Percentiles rank a stretch among this genome's conserved stretches.
These are phyloP conservation scores for Parus major DNA, from an alignment of 2,113 vertebrate species.

Conservation along the genomic window DNA sequence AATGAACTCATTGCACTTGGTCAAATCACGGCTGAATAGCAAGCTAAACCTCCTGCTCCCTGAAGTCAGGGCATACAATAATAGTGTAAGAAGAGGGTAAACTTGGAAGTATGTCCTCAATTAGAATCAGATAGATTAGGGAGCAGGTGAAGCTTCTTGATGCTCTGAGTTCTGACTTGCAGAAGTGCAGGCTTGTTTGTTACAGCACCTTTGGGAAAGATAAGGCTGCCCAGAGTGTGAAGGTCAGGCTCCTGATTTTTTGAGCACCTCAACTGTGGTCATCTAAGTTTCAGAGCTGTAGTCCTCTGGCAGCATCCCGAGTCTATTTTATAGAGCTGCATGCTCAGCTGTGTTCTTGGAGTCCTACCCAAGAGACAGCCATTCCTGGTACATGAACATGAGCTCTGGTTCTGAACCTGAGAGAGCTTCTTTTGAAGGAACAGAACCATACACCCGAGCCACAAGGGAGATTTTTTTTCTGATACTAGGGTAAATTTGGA, in stretches of 20 bases:
- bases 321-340: fast-evolving
- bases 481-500: background rate
- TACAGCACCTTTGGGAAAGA: background rate
- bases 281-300: background rate
- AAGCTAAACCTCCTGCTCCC: background rate
- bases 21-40: background rate
- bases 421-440: background rate
- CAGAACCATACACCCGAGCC: background rate
- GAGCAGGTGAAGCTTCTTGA: background rate
- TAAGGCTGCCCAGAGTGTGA: background rate
- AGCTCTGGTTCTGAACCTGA: background rate
- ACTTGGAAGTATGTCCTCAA: background rate
- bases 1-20: background rate
- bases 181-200: background rate
- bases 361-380: background rate
- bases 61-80: background rate
- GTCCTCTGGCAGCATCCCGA: background rate
- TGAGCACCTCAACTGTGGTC: background rate
- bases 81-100: background rate
- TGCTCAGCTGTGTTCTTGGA: background rate
- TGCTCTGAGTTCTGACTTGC: background rate
- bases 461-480: background rate
- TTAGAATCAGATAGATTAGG: background rate
- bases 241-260: background rate
- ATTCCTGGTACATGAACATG: background rate